Evolutionary conservation across 2,113 vertebrate genomes (phyloP), one percentile per base, ranked within the genome.

Genomic region (Pelobates fuscus): DNA sequence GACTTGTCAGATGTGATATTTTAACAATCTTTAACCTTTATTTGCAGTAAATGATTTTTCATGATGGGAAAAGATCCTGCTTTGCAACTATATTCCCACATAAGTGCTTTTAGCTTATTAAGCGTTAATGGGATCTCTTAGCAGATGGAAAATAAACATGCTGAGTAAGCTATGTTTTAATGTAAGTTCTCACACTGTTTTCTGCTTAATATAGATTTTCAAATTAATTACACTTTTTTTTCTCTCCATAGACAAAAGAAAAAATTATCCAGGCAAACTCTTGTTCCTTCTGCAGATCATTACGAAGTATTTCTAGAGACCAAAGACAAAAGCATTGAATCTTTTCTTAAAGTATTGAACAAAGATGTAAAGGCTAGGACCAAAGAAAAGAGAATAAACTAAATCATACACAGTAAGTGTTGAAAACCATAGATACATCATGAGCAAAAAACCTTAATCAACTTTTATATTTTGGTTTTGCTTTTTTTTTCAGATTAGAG

Each of bases 121-220:
- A 37, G 49, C 52, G n/a, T 55, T 69, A 69, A 69, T 57, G 29
- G 52, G 67, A 55, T 37, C 20, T 69, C 20, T 23, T 30, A 57
- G 29, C 67, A 69, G 49, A 69, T 69, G 67, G 67, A 32, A 37
- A 27, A 49, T 17, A 55, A 69, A 30, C 11, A 26, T 69, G 67
- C 67, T 57, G 49, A 55, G 57, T 55, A 55, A 4, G 67, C 49
- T 32, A 8, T 8, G 49, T 37, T 55, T 52, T 37, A 57, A 69
- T 55, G 30, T 69, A 24, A 69, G 6, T 32, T 5, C 27, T 32
- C 29, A 18, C 29, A 37, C 26, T 62, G 27, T 62, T 62, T 62
- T 62, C 27, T 37, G 60, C 60, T 37, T 62, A 62, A 62, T 62
- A 62, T 62, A 62, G 60, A 26, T 32, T 62, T 20, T 20, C 18